phyloP scores from a whole-genome alignment of 2,888 invertebrate genomes.

The Priocnemis perturbator region DNA sequence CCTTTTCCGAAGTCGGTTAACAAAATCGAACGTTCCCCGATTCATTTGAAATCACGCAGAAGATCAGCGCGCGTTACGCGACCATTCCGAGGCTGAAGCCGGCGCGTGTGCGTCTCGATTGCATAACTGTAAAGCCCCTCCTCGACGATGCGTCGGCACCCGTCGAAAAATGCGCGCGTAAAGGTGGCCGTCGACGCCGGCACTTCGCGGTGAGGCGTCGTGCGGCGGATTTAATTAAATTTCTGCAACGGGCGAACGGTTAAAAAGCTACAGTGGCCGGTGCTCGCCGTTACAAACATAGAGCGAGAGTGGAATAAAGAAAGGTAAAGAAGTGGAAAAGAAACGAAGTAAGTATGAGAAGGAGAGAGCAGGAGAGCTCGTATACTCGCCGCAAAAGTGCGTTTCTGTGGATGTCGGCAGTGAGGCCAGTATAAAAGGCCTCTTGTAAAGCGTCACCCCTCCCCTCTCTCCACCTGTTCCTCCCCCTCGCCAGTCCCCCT shows the following conservation, averaged over 20 bases:
- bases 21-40: no score
- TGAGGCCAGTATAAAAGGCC: slow-evolving; percentile 12
- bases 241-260: slow-evolving; percentile 32
- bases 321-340: no score
- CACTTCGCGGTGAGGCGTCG: slow-evolving; percentile 1
- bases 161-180: slow-evolving; percentile 39
- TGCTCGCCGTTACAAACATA: neutral
- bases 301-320: no score
- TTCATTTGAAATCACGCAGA: neutral
- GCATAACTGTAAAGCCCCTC: slow-evolving; percentile 36
- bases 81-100: slow-evolving; percentile 19
- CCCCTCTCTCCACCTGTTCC: neutral
- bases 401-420: slow-evolving; percentile 23
- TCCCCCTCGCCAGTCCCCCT: neutral
- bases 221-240: slow-evolving; percentile 46
- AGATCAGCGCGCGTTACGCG: neutral
- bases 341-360: no score
- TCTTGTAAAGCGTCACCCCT: slow-evolving; percentile 14
- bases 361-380: slow-evolving; percentile 8
- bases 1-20: no score
- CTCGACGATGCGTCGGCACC: slow-evolving; percentile 25
- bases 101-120: slow-evolving; percentile 37
- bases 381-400: slow-evolving; percentile 34
- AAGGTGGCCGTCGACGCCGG: slow-evolving; percentile 18
- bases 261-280: slow-evolving; percentile 28